These are phyloP conservation scores for Malurus melanocephalus DNA, from an alignment of 2,113 vertebrate species.

Conservation along the genomic window DNA sequence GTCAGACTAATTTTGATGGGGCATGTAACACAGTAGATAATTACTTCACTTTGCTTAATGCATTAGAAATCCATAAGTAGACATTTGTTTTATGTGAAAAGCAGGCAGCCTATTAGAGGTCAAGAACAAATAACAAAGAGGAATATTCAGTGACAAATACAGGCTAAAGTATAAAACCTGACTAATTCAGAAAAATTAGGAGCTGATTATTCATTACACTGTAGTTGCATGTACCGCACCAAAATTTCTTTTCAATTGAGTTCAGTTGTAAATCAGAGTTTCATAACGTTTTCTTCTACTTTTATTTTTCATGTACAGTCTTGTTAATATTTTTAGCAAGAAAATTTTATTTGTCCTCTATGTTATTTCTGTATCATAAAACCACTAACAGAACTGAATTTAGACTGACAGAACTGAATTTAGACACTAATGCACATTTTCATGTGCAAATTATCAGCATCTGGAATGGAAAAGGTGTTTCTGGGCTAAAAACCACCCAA, in stretches of 20 bases:
- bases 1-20: conserved; percentile 27
- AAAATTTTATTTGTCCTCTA: background rate
- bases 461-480: background rate
- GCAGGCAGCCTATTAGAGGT: background rate
- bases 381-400: background rate
- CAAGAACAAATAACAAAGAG: background rate
- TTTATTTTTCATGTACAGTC: background rate
- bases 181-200: background rate
- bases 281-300: background rate
- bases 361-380: background rate
- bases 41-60: conserved; percentile 5
- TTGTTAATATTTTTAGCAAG: background rate
- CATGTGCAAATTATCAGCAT: background rate
- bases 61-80: background rate
- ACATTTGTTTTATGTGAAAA: background rate
- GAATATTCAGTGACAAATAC: background rate
- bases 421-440: background rate
- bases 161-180: background rate
- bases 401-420: background rate
- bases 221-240: background rate
- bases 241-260: background rate
- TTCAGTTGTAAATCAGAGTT: background rate
- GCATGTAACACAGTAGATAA: background rate
- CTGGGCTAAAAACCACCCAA: background rate
- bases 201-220: background rate